Base-by-base conservation (phyloP, 2,888 invertebrate genomes). In the Sinotaia quadrata region DNA sequence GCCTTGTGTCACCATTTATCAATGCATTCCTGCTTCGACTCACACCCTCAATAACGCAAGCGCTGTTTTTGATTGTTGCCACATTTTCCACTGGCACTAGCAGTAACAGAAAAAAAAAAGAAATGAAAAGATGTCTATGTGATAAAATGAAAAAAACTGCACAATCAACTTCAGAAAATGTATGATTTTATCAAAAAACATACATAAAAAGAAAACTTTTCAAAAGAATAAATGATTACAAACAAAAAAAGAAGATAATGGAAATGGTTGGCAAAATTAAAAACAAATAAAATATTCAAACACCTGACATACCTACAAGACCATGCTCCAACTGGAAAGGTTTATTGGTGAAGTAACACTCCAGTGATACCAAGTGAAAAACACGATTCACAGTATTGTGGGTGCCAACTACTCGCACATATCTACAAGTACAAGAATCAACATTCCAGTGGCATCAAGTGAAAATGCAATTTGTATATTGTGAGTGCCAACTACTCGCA, bases 21-120 rank as follows among this genome's bases (percentile, higher is more conserved):
- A 99, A 91, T 0, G 97, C 95, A 91, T 99, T 97, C 77, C 98
- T 92, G 57, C 94, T 94, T 15, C 98, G 93, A 84, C 92, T 92
- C 10, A 99, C 98, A 69, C 99, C 99, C 90, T 99, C 98, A 52
- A 96, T 94, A 71, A 99, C 98, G 80, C 93, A 93, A 2, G 99
- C 98, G 88, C 95, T 94, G 82, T 93, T 92, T 68, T 94, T 93
- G 75, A 95, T 92, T 0, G 96, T 95, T 59, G 98, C 98, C 57
- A 99, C 95, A 90, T 99, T 99, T 82, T 93, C 92, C 31, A 91
- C 90, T 15, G 98, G 98, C 83, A 93, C 93, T 87, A 1, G n/a
- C n/a, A n/a, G 79, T 37, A 76, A 80, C 52, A 68, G 36, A 18
- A 57, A 41, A 62, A 41, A 63, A 24, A 34, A 61, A 37, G 10